Evolutionary conservation across 2,113 vertebrate genomes (phyloP).

Genomic region (Oncorhynchus keta): DNA sequence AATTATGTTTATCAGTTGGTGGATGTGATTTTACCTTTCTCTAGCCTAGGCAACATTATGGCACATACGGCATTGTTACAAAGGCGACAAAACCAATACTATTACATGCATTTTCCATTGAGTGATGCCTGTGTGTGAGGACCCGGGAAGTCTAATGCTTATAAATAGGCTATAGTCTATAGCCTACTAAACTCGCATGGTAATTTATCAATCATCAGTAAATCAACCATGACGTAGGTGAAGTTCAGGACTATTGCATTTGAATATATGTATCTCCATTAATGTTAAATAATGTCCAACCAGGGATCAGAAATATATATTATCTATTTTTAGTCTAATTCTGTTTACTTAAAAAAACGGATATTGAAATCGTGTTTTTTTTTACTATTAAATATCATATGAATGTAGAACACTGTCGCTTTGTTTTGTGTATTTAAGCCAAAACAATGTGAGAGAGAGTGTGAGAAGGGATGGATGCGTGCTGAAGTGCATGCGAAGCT

Average conservation of each 20-base stretch:
- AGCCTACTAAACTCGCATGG: neutral
- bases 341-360: neutral
- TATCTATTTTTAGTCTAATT: neutral
- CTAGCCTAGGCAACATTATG: no score
- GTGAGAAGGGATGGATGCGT: no score
- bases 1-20: neutral
- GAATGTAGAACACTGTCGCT: slow-evolving; percentile 28
- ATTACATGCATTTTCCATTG: neutral
- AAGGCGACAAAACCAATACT: neutral
- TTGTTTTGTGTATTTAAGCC: slow-evolving; percentile 62
- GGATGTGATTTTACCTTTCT: no score
- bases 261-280: neutral
- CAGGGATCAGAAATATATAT: neutral
- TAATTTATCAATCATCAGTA: neutral
- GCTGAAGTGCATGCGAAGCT: slow-evolving; percentile 42
- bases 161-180: neutral
- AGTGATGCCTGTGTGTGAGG: neutral
- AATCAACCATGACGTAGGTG: neutral
- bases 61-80: neutral
- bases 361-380: slow-evolving; percentile 24
- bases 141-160: neutral
- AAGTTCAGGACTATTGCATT: neutral
- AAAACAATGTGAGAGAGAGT: slow-evolving; percentile 34
- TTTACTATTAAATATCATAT: slow-evolving; percentile 34
- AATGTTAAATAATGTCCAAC: neutral